Evolutionary conservation across 2,113 vertebrate species (phyloP).

Genomic region (Spermophilus dauricus): DNA sequence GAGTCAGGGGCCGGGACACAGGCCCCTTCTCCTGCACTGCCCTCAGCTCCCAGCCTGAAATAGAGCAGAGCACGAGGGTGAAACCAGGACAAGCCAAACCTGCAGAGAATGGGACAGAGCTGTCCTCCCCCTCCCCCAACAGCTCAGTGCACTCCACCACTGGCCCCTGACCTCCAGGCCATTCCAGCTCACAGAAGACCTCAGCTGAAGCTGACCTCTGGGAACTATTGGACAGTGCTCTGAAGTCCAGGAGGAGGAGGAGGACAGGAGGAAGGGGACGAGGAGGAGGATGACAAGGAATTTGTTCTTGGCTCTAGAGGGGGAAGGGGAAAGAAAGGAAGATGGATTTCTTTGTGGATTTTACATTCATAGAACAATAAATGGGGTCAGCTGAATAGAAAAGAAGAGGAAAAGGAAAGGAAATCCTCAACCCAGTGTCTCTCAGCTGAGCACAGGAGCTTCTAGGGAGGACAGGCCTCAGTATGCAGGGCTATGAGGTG

Average conservation of each 20-base stretch:
- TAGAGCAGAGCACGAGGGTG: slow-evolving; percentile 69
- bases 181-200: slow-evolving; percentile 79
- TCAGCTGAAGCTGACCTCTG: neutral
- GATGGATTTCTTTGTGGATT: slow-evolving; percentile 56
- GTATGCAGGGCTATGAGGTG: rapidly evolving
- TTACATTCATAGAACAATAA: slow-evolving; percentile 83
- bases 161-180: slow-evolving; percentile 61
- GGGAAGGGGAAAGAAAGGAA: slow-evolving; percentile 1
- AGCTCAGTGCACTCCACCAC: neutral
- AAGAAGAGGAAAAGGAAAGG: neutral
- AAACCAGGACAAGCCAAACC: slow-evolving; percentile 82
- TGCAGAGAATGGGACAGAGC: slow-evolving; percentile 29
- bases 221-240: slow-evolving; percentile 77
- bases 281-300: neutral
- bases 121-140: slow-evolving; percentile 47
- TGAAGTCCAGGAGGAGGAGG: slow-evolving; percentile 75
- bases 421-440: neutral
- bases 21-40: slow-evolving; percentile 5
- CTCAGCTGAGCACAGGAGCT: neutral
- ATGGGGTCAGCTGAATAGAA: slow-evolving; percentile 19
- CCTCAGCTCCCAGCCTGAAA: neutral
- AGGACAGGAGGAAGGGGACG: slow-evolving; percentile 76
- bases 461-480: neutral
- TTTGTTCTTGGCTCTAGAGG: slow-evolving; percentile 77
- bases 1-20: slow-evolving; percentile 23